phyloP scores from a whole-genome alignment of 2,797 vertebrate genomes.

The Bufotes viridis region DNA sequence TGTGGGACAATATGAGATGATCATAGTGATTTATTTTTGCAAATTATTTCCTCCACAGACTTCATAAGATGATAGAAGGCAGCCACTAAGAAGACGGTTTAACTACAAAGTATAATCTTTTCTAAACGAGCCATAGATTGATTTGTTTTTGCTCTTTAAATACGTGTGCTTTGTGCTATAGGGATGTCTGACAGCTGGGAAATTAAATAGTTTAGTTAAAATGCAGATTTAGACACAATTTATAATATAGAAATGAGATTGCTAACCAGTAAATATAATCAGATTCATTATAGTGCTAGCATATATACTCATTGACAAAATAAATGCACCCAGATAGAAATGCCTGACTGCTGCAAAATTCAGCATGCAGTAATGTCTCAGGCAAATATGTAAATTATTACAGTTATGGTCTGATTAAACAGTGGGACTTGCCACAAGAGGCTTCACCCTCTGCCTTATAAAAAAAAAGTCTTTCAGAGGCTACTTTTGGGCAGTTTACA shows the following conservation, averaged over 20 bases:
- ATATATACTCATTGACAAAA: background rate
- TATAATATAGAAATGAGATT: background rate
- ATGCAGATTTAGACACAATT: background rate
- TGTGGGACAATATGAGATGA: background rate
- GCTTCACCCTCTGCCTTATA: too few species aligned
- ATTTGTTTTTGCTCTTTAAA: conserved; percentile 9
- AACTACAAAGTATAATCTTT: background rate
- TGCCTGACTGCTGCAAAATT: too few species aligned
- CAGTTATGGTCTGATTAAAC: too few species aligned
- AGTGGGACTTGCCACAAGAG: too few species aligned
- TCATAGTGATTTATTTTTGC: background rate
- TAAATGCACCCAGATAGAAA: too few species aligned
- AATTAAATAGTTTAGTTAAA: background rate
- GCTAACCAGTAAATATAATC: background rate
- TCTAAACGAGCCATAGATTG: background rate
- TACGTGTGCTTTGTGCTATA: background rate
- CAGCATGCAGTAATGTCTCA: too few species aligned
- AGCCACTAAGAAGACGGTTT: too few species aligned
- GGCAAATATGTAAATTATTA: too few species aligned
- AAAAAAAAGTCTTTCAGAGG: too few species aligned
- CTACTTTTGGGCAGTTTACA: too few species aligned
- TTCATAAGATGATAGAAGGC: too few species aligned
- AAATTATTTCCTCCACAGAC: background rate
- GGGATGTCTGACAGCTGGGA: background rate
- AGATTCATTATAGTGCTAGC: background rate